phyloP scores from a whole-genome alignment of 1,140 invertebrate species.

The Bombyx mandarina region DNA sequence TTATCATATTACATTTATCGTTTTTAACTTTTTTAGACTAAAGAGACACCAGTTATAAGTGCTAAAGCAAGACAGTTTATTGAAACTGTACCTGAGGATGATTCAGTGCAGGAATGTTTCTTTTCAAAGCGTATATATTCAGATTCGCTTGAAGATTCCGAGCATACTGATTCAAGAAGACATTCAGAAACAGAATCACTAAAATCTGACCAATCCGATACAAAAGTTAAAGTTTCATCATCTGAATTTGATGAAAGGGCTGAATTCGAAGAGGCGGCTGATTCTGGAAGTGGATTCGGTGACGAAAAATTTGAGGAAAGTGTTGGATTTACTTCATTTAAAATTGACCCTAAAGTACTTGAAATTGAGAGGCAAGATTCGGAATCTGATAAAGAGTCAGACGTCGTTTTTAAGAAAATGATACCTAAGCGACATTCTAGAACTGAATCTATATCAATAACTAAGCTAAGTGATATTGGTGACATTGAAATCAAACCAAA shows the following conservation, averaged over 20 bases:
- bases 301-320: conserved; percentile 67
- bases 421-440: conserved; percentile 62
- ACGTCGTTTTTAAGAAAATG: conserved; percentile 62
- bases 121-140: conserved; percentile 70
- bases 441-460: conserved; percentile 64
- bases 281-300: conserved; percentile 61
- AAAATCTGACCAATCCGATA: conserved; percentile 67
- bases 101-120: conserved; percentile 70
- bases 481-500: conserved; percentile 44
- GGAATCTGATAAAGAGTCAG: conserved; percentile 44
- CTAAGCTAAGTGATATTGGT: conserved; percentile 57
- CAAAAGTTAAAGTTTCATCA: conserved; percentile 60
- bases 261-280: conserved; percentile 59
- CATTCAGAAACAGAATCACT: conserved; percentile 68
- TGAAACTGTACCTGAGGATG: conserved; percentile 69
- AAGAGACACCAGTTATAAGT: conserved; percentile 64
- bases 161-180: conserved; percentile 65
- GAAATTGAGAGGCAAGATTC: conserved; percentile 50
- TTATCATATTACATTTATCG: background rate
- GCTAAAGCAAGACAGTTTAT: conserved; percentile 70
- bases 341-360: conserved; percentile 38
- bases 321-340: conserved; percentile 54
- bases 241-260: conserved; percentile 66
- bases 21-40: conserved; percentile 32
- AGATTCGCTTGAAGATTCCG: conserved; percentile 68